Evolutionary conservation across 2,113 vertebrate genomes (phyloP).

Genomic region (Emberiza fucata): DNA sequence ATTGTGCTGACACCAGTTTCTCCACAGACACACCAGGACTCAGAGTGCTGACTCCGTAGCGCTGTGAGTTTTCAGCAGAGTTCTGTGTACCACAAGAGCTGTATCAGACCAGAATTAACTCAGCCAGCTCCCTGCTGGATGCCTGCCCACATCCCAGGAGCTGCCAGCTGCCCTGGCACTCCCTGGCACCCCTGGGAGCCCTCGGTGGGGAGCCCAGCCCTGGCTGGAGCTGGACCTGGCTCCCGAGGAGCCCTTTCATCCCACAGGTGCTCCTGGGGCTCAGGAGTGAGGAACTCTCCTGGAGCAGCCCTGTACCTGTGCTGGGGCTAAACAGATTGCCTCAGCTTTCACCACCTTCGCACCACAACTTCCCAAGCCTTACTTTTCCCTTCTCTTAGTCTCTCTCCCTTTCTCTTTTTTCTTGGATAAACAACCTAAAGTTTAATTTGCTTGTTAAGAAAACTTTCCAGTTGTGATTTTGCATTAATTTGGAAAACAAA

Average conservation of each 20-base stretch:
- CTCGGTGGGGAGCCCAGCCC: constrained; percentile 9
- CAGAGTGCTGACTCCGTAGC: neutral
- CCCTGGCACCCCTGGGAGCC: constrained; percentile 10
- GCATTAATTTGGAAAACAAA: neutral
- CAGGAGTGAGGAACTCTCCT: neutral
- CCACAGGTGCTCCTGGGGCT: constrained; percentile 25
- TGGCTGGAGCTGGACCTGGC: neutral
- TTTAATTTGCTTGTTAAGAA: neutral
- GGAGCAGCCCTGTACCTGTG: constrained; percentile 16
- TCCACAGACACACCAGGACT: neutral
- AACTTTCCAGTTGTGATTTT: neutral
- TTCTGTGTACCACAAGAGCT: constrained; percentile 24
- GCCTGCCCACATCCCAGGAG: constrained; percentile 12
- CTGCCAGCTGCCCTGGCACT: neutral
- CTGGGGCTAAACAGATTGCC: constrained; percentile 44
- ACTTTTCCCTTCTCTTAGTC: neutral
- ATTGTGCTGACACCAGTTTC: neutral
- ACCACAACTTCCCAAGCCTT: neutral
- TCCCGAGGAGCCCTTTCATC: constrained; percentile 30
- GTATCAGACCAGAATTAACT: constrained; percentile 17
- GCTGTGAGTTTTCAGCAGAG: neutral
- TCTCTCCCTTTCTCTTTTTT: neutral
- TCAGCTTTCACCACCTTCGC: constrained; percentile 32
- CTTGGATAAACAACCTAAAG: neutral
- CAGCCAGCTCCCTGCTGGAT: constrained; percentile 23